Percentiles rank a stretch among this genome's conserved stretches.
These are phyloP conservation scores for Drosophila colorata DNA, from an alignment of 2,888 invertebrate genomes.

Conservation along the genomic window DNA sequence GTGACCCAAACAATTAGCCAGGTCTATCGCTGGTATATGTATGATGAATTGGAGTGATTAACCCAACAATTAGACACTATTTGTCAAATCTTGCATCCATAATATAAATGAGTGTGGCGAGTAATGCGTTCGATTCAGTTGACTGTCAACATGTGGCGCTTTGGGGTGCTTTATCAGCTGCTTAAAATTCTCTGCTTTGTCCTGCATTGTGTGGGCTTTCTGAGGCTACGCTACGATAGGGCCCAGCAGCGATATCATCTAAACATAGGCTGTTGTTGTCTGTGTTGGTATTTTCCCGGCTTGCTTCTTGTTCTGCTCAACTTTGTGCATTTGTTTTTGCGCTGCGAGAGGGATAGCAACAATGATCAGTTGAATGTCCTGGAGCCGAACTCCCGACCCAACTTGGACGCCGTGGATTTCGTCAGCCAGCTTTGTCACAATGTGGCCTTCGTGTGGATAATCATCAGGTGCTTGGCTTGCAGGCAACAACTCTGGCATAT, in stretches of 20 bases:
- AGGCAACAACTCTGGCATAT: constrained; percentile 26
- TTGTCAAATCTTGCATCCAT: neutral
- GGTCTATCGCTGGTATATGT: constrained; percentile 57
- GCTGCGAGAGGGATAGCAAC: neutral
- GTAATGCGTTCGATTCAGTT: constrained; percentile 36
- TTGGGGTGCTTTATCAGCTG: constrained; percentile 31
- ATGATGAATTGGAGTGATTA: constrained; percentile 57
- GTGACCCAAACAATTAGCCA: constrained; percentile 60
- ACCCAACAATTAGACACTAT: constrained; percentile 11
- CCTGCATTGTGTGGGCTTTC: constrained; percentile 37
- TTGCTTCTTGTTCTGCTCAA: constrained; percentile 9
- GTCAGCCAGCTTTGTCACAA: neutral
- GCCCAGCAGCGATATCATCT: constrained; percentile 22
- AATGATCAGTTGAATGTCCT: neutral
- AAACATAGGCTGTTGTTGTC: neutral
- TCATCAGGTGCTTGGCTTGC: constrained; percentile 10
- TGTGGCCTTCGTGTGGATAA: neutral
- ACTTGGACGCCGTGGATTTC: neutral
- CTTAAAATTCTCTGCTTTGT: constrained; percentile 22
- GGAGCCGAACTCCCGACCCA: neutral
- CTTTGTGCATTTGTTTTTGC: neutral
- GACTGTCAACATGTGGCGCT: constrained; percentile 37
- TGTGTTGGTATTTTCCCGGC: constrained; percentile 1
- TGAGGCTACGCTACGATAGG: constrained; percentile 33
- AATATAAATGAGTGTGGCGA: constrained; percentile 1